Evolutionary conservation across 2,797 vertebrate genomes (phyloP), one percentile per base, ranked within the genome.

Genomic region (Cygnus olor): DNA sequence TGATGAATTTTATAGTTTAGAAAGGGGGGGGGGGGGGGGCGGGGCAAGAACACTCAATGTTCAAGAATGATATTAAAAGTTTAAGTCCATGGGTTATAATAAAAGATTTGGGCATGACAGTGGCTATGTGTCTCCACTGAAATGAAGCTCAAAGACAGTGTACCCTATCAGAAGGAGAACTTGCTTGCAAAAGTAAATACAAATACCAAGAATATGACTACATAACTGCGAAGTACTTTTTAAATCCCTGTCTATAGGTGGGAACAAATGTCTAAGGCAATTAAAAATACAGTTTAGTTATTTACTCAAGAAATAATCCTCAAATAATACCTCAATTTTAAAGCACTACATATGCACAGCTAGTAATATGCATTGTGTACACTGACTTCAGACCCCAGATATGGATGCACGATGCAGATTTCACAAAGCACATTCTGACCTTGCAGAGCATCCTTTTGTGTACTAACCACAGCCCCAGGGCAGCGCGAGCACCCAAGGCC

Each of bases 101-200:
- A 38, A 77, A 89, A 61, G 44, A 77, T 51, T 90, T 11, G 47
- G 63, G 40, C 27, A 69, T 16, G 21, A 22, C 1, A 56, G 40
- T 1, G 4, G 14, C 53, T 68, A 14, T 0, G 1, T 1, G 2
- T 40, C 22, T 79, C 27, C 22, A 12, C 49, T 65, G 54, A 80
- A 76, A 32, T 0, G 2, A 77, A 68, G 34, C 17, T 47, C 56
- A 69, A 9, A 40, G 40, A 53, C 63, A 61, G 24, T 4, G 9
- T 9, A 47, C 61, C 17, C 27, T 14, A 10, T 44, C 54, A 86
- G 30, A 51, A 61, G 25, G 1, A 25, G 38, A 70, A 7, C 40
- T 69, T 42, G n/a, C 63, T 76, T 65, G 54, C 17, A 30, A 40
- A 65, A 38, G 15, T 34, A 51, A 70, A 53, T 10, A 27, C 14